Percentiles rank a stretch among this genome's conserved stretches.
Conservation (phyloP, 2,113 vertebrate genomes). For the Prunella fulvescens region DNA sequence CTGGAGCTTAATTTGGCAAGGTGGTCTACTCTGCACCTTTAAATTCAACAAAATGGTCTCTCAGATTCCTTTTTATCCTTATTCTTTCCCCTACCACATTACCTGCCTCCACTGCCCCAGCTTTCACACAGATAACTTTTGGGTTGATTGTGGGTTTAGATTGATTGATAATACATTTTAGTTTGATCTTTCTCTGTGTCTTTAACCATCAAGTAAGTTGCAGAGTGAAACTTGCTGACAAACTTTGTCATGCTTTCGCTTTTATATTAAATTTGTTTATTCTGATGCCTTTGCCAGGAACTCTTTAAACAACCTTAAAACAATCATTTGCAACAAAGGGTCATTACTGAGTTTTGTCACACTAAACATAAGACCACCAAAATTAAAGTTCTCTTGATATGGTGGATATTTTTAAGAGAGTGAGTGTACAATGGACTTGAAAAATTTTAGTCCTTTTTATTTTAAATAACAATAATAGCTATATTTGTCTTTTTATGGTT, state of each 20-base stretch:
- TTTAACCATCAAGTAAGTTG: neutral
- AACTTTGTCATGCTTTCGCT: neutral
- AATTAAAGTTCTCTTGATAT: neutral
- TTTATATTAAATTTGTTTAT: neutral
- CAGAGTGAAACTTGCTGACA: rapidly evolving
- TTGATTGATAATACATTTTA: neutral
- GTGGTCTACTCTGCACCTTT: neutral
- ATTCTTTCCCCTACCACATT: neutral
- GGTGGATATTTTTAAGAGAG: neutral
- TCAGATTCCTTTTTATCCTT: neutral
- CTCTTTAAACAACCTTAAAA: neutral
- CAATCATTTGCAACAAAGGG: neutral
- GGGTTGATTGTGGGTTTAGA: neutral
- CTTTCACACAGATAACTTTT: neutral
- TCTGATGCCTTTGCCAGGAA: neutral
- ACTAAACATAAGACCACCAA: neutral
- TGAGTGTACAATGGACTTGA: neutral
- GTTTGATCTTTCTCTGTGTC: neutral
- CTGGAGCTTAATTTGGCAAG: neutral
- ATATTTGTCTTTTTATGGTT: neutral
- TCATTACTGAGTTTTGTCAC: neutral
- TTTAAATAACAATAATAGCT: neutral
- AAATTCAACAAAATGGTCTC: rapidly evolving
- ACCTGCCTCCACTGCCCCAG: neutral
- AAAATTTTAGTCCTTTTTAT: neutral